Conservation (phyloP, 2,888 invertebrate genomes). For the Embidobia sp. region DNA sequence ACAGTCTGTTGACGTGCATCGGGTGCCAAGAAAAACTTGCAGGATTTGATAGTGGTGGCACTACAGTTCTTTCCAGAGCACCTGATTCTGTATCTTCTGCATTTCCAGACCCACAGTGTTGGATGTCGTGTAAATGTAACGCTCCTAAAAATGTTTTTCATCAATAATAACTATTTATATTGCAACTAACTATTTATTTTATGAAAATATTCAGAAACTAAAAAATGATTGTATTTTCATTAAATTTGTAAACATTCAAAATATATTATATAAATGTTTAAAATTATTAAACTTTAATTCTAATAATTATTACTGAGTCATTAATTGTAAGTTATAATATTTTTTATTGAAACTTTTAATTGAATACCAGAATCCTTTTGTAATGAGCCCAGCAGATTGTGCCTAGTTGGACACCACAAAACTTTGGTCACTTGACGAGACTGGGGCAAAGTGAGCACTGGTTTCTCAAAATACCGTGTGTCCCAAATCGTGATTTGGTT, state of each 20-base stretch:
- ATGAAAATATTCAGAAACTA: too few relatives aligned
- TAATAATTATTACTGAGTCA: too few relatives aligned
- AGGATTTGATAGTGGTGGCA: slow-evolving; percentile 78
- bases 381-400: slow-evolving; percentile 90
- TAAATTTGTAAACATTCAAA: too few relatives aligned
- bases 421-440: slow-evolving; percentile 88
- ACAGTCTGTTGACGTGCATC: slow-evolving; percentile 88
- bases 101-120: slow-evolving; percentile 84
- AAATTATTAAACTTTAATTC: too few relatives aligned
- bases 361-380: slow-evolving; percentile 87
- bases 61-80: slow-evolving; percentile 87
- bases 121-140: slow-evolving; percentile 93
- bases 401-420: slow-evolving; percentile 95
- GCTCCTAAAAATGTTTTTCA: slow-evolving; percentile 76
- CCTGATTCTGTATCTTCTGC: slow-evolving; percentile 90
- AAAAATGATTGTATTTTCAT: too few relatives aligned
- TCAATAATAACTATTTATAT: neutral
- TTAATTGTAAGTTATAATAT: too few relatives aligned
- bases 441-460: slow-evolving; percentile 88
- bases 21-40: slow-evolving; percentile 95
- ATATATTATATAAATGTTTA: too few relatives aligned
- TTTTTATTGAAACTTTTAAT: too few relatives aligned
- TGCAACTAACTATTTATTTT: too few relatives aligned
- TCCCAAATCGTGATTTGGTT: slow-evolving; percentile 94
- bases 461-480: slow-evolving; percentile 91